Conservation (phyloP, 2,797 vertebrate species). For the Philypnodon macrostomus region DNA sequence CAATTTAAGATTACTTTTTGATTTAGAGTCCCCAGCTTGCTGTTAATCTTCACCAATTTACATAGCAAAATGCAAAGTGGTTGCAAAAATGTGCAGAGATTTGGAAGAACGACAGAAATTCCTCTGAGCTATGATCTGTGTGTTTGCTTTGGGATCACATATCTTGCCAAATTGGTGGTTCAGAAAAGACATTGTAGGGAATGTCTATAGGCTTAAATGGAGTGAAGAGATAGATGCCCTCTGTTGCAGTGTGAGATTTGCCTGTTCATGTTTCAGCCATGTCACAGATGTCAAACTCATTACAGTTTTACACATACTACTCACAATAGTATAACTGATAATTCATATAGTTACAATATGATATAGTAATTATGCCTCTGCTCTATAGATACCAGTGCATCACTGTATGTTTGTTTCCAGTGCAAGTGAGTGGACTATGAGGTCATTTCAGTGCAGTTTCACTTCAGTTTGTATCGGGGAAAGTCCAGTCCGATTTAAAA, state of each 20-base stretch:
- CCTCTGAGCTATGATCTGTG: constrained; percentile 28
- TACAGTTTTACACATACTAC: constrained; percentile 19
- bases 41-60: constrained; percentile 71
- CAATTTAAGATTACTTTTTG: constrained; percentile 61
- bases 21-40: constrained; percentile 68
- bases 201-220: constrained; percentile 5
- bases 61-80: constrained; percentile 54
- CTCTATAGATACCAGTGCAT: not conserved
- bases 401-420: not conserved
- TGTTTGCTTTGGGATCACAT: constrained; percentile 34
- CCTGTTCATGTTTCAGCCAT: constrained; percentile 21
- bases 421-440: constrained; percentile 15
- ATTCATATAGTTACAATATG: no score
- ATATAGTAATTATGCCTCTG: not conserved
- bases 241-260: constrained; percentile 15
- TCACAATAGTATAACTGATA: constrained; percentile 7
- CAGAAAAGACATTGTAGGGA: not conserved
- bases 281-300: constrained; percentile 43
- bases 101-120: constrained; percentile 42
- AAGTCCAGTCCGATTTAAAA: constrained; percentile 38
- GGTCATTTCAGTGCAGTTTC: constrained; percentile 20
- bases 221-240: constrained; percentile 13
- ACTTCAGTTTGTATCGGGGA: constrained; percentile 38
- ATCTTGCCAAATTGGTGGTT: constrained; percentile 14
- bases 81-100: constrained; percentile 45